These are phyloP conservation scores for Amphipoea lucens DNA, from an alignment of 2,888 invertebrate species.

Conservation along the genomic window DNA sequence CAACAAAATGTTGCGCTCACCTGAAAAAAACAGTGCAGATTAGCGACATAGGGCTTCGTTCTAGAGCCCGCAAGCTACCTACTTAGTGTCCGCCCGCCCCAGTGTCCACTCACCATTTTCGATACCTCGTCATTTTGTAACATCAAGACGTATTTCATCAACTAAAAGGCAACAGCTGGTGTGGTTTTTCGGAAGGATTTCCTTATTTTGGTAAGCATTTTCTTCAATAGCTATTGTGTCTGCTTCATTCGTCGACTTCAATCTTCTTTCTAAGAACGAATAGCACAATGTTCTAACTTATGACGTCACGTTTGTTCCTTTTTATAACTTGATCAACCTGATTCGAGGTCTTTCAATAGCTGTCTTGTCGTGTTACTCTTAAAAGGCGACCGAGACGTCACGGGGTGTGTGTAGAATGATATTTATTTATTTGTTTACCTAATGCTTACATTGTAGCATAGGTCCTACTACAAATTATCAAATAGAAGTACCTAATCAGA, in stretches of 20 bases:
- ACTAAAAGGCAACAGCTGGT: conserved; percentile 9
- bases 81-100: conserved; percentile 75
- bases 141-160: conserved; percentile 23
- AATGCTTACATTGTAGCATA: background rate
- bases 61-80: conserved; percentile 74
- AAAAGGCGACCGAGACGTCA: background rate
- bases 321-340: background rate
- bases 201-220: conserved; percentile 44
- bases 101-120: conserved; percentile 69
- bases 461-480: background rate
- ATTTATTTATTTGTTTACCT: background rate
- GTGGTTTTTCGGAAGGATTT: conserved; percentile 23
- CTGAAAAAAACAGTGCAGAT: conserved; percentile 84
- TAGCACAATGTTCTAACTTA: background rate
- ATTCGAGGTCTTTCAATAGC: background rate
- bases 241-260: too few species aligned
- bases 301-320: background rate
- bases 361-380: too few species aligned
- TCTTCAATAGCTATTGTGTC: background rate
- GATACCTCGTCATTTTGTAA: conserved; percentile 45
- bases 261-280: too few species aligned
- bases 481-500: background rate
- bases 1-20: conserved; percentile 71
- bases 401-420: too few species aligned
- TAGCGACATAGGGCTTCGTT: conserved; percentile 83